These are phyloP conservation scores for Prolemur simus DNA, from an alignment of 2,113 vertebrate species.

Conservation along the genomic window DNA sequence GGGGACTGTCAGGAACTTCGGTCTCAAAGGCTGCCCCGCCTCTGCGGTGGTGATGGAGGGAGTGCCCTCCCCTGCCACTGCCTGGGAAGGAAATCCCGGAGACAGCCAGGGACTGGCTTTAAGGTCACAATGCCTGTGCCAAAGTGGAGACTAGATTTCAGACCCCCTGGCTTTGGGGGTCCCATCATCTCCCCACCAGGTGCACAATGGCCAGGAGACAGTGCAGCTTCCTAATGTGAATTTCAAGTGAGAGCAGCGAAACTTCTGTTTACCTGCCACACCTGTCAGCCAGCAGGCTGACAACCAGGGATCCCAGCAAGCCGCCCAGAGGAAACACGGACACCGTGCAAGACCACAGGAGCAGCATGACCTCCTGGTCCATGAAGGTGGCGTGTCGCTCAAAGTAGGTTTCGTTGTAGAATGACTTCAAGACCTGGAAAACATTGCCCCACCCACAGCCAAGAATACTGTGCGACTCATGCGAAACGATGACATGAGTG, in stretches of 20 bases:
- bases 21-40: background rate
- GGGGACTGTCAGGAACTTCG: accelerated
- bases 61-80: accelerated
- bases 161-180: background rate
- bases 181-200: background rate
- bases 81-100: background rate
- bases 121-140: background rate
- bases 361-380: constrained; percentile 66
- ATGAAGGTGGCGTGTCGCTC: constrained; percentile 73
- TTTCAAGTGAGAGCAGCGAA: no score
- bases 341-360: constrained; percentile 92
- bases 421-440: constrained; percentile 89
- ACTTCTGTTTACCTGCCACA: constrained; percentile 86
- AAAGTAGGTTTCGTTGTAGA: constrained; percentile 88
- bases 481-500: accelerated
- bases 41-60: accelerated
- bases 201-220: background rate
- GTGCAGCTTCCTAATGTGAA: accelerated
- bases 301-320: constrained; percentile 89
- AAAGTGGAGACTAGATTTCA: background rate
- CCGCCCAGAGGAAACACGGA: constrained; percentile 93
- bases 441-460: background rate
- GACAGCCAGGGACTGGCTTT: background rate
- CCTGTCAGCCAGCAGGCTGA: constrained; percentile 89
- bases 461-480: accelerated